These are phyloP conservation scores for Oncorhynchus clarkii DNA, from an alignment of 2,113 vertebrate genomes.

Conservation along the genomic window DNA sequence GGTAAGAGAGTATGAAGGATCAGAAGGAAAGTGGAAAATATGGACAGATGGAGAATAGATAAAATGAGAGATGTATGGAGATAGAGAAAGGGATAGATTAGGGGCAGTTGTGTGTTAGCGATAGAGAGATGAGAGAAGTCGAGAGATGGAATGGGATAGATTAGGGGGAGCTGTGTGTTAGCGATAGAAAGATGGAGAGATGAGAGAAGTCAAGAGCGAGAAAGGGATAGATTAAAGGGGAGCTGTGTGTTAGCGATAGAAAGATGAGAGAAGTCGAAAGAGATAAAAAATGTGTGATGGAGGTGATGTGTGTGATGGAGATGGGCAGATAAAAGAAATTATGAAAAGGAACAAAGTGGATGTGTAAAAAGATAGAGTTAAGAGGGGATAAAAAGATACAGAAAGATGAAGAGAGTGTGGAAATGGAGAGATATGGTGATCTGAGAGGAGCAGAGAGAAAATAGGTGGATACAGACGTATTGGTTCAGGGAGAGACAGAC, in stretches of 20 bases:
- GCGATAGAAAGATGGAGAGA: too few relatives aligned
- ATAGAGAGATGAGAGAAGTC: too few relatives aligned
- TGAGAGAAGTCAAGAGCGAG: too few relatives aligned
- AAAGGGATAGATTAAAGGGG: too few relatives aligned
- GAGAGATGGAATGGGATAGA: conserved; percentile 2
- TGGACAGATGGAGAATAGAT: conserved; percentile 28
- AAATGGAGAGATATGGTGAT: too few relatives aligned
- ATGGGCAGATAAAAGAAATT: conserved; percentile 7
- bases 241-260: too few relatives aligned
- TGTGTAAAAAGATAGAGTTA: neutral
- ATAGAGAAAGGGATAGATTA: conserved; percentile 8
- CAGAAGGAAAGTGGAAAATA: neutral
- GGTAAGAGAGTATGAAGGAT: neutral
- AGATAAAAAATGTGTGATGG: neutral
- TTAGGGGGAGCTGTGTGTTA: neutral
- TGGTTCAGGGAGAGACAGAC: too few relatives aligned
- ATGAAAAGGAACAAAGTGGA: neutral
- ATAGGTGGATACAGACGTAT: neutral
- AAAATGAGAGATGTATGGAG: conserved; percentile 25
- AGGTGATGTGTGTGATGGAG: neutral
- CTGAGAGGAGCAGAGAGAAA: conserved; percentile 15
- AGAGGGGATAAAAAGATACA: neutral
- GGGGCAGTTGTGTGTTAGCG: neutral
- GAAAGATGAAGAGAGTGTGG: neutral
- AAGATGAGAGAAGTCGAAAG: neutral